Base-by-base conservation (phyloP, 2,113 vertebrate species). In the Spilogale gracilis region DNA sequence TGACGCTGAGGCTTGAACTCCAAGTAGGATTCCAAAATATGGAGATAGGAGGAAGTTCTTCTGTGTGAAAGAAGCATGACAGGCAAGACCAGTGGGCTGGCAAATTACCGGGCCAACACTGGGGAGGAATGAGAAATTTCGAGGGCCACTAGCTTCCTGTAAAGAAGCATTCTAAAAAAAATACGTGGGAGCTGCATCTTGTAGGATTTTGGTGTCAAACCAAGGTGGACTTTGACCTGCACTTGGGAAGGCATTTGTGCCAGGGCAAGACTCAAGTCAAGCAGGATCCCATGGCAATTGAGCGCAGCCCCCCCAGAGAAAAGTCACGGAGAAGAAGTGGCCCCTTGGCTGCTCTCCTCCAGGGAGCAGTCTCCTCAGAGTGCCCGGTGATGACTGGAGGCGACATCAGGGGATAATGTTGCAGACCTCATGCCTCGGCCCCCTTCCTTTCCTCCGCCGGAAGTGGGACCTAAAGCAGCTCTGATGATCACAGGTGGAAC, bases 391-490 rank as follows among this genome's bases (percentile, higher is more conserved):
- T 97, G 95, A 94, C 93, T 73, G 87, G 80, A 96, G 96, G 78
- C 65, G 78, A 95, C 95, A 89, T 85, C 96, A 95, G 82, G 96
- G 90, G 76, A 97, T 82, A 94, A 93, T 85, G 95, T 85, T 96
- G 94, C 85, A 52, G 86, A 78, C 84, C 43, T 3, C 9, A 7
- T 20, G 21, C 69, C 48, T 98, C 80, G 91, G 43, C 14, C 82
- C 21, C 9, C 9, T 85, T 78, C 50, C 25, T 92, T 54, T 43
- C 58, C 32, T 80, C 48, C 1, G 0, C 76, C 5, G 80, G 97
- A 98, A 97, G 58, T 78, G 3, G 82, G 82, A 97, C 61, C 95
- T 92, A 93, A 96, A 97, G 97, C 97, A 91, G 96, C 88, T 71
- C n/a, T 23, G 25, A 97, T 91, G 94, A 97, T 30, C 96, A 97